Evolutionary conservation across 2,888 invertebrate genomes (phyloP), one percentile per base, ranked within the genome.

Genomic region (Dexiosoma caninum): DNA sequence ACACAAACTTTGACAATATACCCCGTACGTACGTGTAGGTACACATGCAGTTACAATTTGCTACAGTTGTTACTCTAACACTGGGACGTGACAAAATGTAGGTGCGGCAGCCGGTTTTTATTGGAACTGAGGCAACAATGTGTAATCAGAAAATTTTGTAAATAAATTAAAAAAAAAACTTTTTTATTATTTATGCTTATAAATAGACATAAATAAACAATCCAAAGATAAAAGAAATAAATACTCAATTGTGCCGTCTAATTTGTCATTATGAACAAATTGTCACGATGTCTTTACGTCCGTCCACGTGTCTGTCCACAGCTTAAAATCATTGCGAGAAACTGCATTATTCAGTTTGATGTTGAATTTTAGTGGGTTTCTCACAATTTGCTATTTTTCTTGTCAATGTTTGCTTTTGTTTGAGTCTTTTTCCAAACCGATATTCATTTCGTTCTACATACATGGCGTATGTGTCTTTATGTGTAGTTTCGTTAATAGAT

Each of bases 241-340:
- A n/a, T n/a, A 37, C 84, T 80, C 83, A 80, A 83, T 85, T 86
- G 84, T 72, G 85, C 89, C 89, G 89, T 85, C 90, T 67, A 89
- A 90, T 90, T 89, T 89, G 90, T 89, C 88, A 88, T 89, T 87
- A 87, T 83, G 84, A 85, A 85, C 85, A 87, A 87, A 87, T 87
- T 87, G 88, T 87, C 89, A 87, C 85, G 86, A 87, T 87, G 85
- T 87, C 85, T 85, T 84, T 82, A 46, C 14, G 49, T 71, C 30
- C 16, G 37, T 49, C 10, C 10, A 0, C n/a, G 19, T 37, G 23
- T 16, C 3, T 10, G 32, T 12, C 12, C 14, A 2, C 42, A 27
- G 27, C 5, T 30, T 12, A 19, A 32, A 42, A 10, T 37, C 23
- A 44, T 53, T 69, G 9, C 53, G n/a, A 46, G 42, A 19, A 71